phyloP scores from a whole-genome alignment of 2,888 invertebrate species.

The Dasysyrphus albostriatus region DNA sequence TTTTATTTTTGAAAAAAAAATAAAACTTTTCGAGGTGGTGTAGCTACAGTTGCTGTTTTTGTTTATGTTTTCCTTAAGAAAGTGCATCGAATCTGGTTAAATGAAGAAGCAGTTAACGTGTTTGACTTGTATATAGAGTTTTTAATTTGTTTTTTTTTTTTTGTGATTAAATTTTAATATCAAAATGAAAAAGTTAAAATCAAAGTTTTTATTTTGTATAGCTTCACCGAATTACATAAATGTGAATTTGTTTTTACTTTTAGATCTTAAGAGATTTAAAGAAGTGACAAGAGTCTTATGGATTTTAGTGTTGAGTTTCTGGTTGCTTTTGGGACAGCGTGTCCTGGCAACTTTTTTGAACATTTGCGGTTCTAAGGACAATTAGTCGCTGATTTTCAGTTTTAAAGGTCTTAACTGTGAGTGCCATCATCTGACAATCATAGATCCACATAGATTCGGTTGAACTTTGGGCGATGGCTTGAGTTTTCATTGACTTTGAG shows the following conservation, averaged over 20 bases:
- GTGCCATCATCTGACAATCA: too few relatives aligned
- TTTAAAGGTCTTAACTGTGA: too few relatives aligned
- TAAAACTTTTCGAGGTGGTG: constrained; percentile 16
- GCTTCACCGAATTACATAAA: background rate
- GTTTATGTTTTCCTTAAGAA: constrained; percentile 20
- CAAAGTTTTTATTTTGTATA: background rate
- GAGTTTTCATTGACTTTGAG: too few relatives aligned
- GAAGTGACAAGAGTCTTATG: background rate
- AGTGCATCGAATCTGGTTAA: constrained; percentile 32
- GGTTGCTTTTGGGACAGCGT: too few relatives aligned
- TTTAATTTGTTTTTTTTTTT: constrained; percentile 17
- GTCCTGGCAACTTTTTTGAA: too few relatives aligned
- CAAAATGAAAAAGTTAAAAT: constrained; percentile 3
- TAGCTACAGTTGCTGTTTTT: constrained; percentile 1
- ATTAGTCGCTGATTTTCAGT: too few relatives aligned
- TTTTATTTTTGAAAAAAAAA: constrained; percentile 1
- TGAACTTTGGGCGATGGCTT: too few relatives aligned
- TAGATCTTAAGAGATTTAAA: background rate
- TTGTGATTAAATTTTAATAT: constrained; percentile 21
- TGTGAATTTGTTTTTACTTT: background rate
- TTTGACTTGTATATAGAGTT: constrained; percentile 30
- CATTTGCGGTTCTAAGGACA: too few relatives aligned
- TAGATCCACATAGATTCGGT: too few relatives aligned
- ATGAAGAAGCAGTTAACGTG: constrained; percentile 35
- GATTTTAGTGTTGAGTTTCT: too few relatives aligned